Percentiles rank a stretch among this genome's conserved stretches.
phyloP scores from a whole-genome alignment of 2,797 vertebrate genomes.

The Erpetoichthys calabaricus region DNA sequence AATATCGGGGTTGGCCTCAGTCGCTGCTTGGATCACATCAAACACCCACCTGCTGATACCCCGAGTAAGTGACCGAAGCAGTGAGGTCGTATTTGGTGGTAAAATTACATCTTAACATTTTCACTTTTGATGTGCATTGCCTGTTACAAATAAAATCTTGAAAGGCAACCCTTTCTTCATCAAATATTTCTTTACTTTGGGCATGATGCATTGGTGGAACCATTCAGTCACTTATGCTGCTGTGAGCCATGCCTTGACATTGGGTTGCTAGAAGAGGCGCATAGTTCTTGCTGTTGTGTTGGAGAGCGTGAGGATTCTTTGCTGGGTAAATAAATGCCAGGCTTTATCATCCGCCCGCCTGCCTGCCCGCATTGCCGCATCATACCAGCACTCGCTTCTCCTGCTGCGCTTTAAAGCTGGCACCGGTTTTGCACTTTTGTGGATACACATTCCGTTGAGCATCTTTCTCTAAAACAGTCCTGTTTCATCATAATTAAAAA shows the following conservation, averaged over 20 bases:
- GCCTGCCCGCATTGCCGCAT: too few species aligned
- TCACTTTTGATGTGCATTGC: neutral
- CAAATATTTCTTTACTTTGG: constrained; percentile 1
- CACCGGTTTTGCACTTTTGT: constrained; percentile 1
- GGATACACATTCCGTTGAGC: neutral
- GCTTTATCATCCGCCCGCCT: too few species aligned
- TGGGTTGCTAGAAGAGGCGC: too few species aligned
- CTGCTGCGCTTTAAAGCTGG: neutral
- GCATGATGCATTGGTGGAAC: neutral
- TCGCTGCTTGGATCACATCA: accelerated
- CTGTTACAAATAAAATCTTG: neutral
- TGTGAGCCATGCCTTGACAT: neutral
- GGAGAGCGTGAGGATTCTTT: too few species aligned
- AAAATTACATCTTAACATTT: neutral
- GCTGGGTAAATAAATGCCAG: too few species aligned
- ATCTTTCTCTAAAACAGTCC: constrained; percentile 4
- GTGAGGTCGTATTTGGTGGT: constrained; percentile 28
- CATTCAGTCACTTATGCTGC: neutral
- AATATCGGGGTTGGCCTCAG: neutral
- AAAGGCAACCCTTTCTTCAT: neutral
- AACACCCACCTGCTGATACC: constrained; percentile 26
- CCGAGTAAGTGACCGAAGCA: constrained; percentile 36
- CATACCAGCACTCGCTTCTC: too few species aligned
- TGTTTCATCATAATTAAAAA: neutral
- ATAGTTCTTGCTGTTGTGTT: too few species aligned